Conservation (phyloP, 2,113 vertebrate genomes). For the Grammomys dolichurus region DNA sequence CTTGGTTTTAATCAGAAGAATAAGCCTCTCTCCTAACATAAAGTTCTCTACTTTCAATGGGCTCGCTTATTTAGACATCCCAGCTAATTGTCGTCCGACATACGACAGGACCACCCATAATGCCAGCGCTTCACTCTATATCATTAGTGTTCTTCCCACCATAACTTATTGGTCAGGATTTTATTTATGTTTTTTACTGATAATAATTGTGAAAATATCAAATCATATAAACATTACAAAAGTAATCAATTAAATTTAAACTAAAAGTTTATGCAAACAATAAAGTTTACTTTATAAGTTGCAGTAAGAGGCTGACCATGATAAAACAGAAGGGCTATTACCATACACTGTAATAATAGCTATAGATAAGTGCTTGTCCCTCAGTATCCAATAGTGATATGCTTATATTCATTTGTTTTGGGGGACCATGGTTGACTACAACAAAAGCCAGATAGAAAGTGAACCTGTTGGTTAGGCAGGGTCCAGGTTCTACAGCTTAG, state of each 20-base stretch:
- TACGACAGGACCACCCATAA: neutral
- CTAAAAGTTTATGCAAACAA: neutral
- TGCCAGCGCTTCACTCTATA: no score
- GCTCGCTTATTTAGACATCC: neutral
- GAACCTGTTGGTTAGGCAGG: neutral
- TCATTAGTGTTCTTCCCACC: neutral
- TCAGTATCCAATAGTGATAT: neutral
- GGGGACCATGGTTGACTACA: neutral
- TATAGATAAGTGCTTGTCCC: neutral
- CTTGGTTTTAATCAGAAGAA: slow-evolving; percentile 57
- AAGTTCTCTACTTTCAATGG: slow-evolving; percentile 36
- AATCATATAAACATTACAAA: neutral
- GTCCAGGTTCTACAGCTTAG: neutral
- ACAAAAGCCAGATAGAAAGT: neutral
- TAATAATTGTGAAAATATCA: neutral
- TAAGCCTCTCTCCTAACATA: neutral
- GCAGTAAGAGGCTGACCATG: neutral
- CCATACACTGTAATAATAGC: neutral
- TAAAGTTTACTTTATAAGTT: neutral
- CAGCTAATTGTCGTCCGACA: slow-evolving; percentile 32
- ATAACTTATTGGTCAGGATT: neutral
- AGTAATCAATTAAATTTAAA: neutral
- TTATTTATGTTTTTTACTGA: neutral
- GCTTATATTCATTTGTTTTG: neutral
- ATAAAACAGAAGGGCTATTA: neutral